A percentile compares a stretch with the other conserved stretches of the same genome.
Evolutionary conservation across 2,888 invertebrate genomes (phyloP).

Genomic region (Sialis lutaria): DNA sequence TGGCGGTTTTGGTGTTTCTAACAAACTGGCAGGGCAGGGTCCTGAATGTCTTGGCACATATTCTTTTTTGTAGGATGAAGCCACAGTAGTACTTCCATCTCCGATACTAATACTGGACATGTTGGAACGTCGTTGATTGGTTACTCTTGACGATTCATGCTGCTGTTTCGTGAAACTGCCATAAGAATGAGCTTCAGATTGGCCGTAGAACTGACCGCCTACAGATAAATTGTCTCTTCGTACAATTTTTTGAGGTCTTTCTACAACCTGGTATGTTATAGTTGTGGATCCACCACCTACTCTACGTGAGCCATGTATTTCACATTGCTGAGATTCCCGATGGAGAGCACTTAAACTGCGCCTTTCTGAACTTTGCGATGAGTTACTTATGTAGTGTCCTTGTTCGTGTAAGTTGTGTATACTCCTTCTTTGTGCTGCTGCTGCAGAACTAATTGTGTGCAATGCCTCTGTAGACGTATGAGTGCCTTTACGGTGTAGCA

Average conservation of each 20-base stretch:
- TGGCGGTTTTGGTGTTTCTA: conserved; percentile 56
- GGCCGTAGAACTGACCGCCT: conserved; percentile 56
- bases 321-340: conserved; percentile 39
- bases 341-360: conserved; percentile 67
- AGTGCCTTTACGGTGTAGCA: conserved; percentile 57
- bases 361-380: conserved; percentile 49
- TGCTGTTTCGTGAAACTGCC: conserved; percentile 41
- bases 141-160: conserved; percentile 6
- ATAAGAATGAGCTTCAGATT: conserved; percentile 47
- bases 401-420: conserved; percentile 62
- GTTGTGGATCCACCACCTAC: conserved; percentile 32
- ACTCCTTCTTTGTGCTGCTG: conserved; percentile 64
- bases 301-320: conserved; percentile 27
- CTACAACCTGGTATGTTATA: conserved; percentile 25
- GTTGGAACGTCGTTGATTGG: conserved; percentile 41
- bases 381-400: conserved; percentile 46
- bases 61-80: conserved; percentile 60
- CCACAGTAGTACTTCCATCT: conserved; percentile 37
- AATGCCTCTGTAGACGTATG: conserved; percentile 52
- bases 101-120: conserved; percentile 61
- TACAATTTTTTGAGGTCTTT: conserved; percentile 42
- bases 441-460: conserved; percentile 54
- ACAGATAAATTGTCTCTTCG: conserved; percentile 50
- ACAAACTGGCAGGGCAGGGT: conserved; percentile 63
- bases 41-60: conserved; percentile 51